Percentiles rank a stretch among this genome's conserved stretches.
These are phyloP conservation scores for Melinaea menophilus DNA, from an alignment of 2,888 invertebrate genomes.

Conservation along the genomic window DNA sequence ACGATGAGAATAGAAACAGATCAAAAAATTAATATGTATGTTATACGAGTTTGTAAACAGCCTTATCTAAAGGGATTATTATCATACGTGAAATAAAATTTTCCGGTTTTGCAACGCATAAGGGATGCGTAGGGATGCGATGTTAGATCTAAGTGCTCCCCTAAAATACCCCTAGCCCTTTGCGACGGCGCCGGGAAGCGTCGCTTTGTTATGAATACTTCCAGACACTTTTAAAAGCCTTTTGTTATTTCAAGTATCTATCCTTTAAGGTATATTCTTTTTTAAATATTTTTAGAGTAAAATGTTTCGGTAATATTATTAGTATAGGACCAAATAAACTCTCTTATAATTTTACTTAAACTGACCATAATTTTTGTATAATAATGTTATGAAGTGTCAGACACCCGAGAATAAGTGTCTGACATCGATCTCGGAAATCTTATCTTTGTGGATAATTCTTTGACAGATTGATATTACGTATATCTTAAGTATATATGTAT, in stretches of 20 bases:
- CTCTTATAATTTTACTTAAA: too few species aligned
- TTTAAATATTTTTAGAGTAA: conserved; percentile 10
- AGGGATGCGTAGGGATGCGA: conserved; percentile 21
- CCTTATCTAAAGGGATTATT: too few species aligned
- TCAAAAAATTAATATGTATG: too few species aligned
- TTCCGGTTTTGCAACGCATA: conserved; percentile 20
- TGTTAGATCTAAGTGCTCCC: conserved; percentile 30
- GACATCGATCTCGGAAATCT: conserved; percentile 55
- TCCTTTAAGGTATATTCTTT: conserved; percentile 15
- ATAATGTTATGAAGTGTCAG: conserved; percentile 24
- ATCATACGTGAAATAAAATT: conserved; percentile 15
- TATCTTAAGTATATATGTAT: too few species aligned
- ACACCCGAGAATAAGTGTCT: conserved; percentile 51
- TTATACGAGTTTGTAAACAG: too few species aligned
- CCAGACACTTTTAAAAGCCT: conserved; percentile 69
- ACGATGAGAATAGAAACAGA: too few species aligned
- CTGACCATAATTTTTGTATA: too few species aligned
- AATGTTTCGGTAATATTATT: background rate
- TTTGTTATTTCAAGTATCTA: conserved; percentile 58
- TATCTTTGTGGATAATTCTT: conserved; percentile 40
- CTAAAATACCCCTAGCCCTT: conserved; percentile 32
- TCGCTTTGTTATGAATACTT: conserved; percentile 58
- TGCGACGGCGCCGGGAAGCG: conserved; percentile 37
- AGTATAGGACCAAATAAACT: too few species aligned
- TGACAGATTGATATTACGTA: too few species aligned